A percentile compares a stretch with the other conserved stretches of the same genome.
Conservation (phyloP, 2,888 invertebrate species). For the Cistogaster globosa region DNA sequence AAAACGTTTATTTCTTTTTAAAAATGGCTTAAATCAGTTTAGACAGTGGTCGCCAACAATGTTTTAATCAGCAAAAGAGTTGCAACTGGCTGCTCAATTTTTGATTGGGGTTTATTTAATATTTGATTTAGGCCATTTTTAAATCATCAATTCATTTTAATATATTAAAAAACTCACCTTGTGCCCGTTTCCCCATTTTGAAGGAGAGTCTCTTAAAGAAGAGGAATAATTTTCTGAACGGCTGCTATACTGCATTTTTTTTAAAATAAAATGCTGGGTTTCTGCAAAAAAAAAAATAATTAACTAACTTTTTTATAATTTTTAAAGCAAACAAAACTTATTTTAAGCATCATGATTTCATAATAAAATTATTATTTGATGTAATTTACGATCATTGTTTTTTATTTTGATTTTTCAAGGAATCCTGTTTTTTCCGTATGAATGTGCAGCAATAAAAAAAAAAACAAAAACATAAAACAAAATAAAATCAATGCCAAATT, state of each 20-base stretch:
- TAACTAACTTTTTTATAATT: conserved; percentile 17
- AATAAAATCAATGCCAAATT: conserved; percentile 66
- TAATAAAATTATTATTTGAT: conserved; percentile 23
- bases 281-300: conserved; percentile 70
- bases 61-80: too few relatives aligned
- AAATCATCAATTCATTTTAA: too few relatives aligned
- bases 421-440: conserved; percentile 56
- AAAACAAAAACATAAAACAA: too few relatives aligned
- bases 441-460: background rate
- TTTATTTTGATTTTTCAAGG: conserved; percentile 62
- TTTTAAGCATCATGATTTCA: conserved; percentile 46
- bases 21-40: too few relatives aligned
- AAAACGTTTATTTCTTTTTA: too few relatives aligned
- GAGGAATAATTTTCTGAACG: conserved; percentile 81
- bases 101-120: too few relatives aligned
- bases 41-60: too few relatives aligned
- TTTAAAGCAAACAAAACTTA: conserved; percentile 56
- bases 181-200: conserved; percentile 77
- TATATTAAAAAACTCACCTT: conserved; percentile 74
- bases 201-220: conserved; percentile 77
- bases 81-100: too few relatives aligned
- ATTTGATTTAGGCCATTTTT: too few relatives aligned
- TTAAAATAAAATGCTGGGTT: conserved; percentile 69
- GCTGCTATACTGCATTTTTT: conserved; percentile 79
- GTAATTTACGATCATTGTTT: conserved; percentile 60